phyloP scores from a whole-genome alignment of 2,888 invertebrate genomes.

The Perithous albicinctus region DNA sequence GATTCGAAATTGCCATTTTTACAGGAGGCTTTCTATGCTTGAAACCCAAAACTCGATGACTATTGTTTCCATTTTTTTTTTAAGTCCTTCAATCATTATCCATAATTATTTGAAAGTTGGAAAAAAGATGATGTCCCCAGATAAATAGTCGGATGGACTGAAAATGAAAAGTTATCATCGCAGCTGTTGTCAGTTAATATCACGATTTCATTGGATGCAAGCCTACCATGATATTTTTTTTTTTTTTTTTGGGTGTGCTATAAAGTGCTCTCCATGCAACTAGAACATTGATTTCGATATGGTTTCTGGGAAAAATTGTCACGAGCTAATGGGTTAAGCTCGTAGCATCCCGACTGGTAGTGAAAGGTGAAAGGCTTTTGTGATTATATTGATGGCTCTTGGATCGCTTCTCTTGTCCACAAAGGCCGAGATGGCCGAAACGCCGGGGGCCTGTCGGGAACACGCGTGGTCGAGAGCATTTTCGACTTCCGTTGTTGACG shows the following conservation, averaged over 20 bases:
- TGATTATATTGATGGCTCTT: not conserved
- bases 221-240: not conserved
- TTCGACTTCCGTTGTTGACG: slow-evolving; percentile 28
- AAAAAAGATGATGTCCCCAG: no score
- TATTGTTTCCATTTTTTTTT: no score
- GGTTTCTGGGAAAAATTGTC: slow-evolving; percentile 3
- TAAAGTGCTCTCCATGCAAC: not conserved
- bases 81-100: no score
- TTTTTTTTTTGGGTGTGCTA: no score
- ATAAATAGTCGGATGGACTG: no score
- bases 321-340: slow-evolving; percentile 28
- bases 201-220: no score
- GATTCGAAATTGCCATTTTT: no score
- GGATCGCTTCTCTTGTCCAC: not conserved
- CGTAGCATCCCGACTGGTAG: not conserved
- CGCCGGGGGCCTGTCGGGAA: not conserved
- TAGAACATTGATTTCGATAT: not conserved
- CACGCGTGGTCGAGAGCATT: not conserved
- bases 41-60: no score
- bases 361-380: slow-evolving; percentile 7
- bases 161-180: no score
- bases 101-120: no score
- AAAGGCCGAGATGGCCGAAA: not conserved
- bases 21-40: no score
- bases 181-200: no score